Percentiles rank a stretch among this genome's conserved stretches.
Conservation (phyloP, 2,113 vertebrate genomes). For the Opisthocomus hoazin region DNA sequence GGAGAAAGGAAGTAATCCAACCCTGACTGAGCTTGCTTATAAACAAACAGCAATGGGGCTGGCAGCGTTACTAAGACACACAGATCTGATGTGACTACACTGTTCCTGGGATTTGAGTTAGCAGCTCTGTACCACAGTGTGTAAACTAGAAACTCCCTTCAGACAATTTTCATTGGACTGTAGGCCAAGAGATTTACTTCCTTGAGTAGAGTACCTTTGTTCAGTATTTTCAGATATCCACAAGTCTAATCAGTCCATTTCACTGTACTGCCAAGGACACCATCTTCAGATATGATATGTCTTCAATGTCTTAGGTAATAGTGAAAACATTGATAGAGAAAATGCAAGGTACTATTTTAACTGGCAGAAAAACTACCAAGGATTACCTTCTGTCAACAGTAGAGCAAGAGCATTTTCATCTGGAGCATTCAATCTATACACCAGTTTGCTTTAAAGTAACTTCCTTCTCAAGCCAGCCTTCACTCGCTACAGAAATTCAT, state of each 20-base stretch:
- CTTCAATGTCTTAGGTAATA: neutral
- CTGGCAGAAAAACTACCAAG: neutral
- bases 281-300: neutral
- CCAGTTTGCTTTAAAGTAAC: neutral
- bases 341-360: neutral
- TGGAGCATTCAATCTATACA: neutral
- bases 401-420: neutral
- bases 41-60: neutral
- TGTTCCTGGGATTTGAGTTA: neutral
- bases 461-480: neutral
- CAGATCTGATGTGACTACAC: rapidly evolving
- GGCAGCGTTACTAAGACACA: neutral
- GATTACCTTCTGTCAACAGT: neutral
- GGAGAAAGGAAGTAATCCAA: neutral
- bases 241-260: neutral
- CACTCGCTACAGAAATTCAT: neutral
- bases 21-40: neutral
- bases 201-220: neutral
- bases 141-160: neutral
- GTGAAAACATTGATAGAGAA: neutral
- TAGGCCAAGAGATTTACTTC: neutral
- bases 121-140: neutral
- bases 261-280: neutral
- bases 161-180: neutral
- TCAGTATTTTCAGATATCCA: neutral